Base-by-base conservation (phyloP, 2,113 vertebrate genomes). In the Grantiella picta region DNA sequence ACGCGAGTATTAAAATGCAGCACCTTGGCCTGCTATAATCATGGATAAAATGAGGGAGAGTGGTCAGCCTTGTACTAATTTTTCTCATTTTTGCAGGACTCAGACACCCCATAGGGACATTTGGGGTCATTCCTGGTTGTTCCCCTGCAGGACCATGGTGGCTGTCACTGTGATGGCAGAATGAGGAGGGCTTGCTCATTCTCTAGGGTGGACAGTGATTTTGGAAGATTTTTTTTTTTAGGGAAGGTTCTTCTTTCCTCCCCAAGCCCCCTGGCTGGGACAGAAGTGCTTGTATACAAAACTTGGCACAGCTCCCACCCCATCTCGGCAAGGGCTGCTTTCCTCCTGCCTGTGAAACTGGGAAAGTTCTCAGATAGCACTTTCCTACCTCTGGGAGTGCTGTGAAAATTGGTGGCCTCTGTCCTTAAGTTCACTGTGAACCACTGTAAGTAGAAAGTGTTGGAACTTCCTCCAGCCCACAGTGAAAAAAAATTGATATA, bases 201-300 rank as follows among this genome's bases (percentile, higher is more conserved):
- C 12, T 85, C 35, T 1, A 1, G 38, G 17, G 7, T 68, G 16
- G 14, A 60, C 0, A 3, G 13, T 18, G 0, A 2, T 28, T 82
- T 59, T 57, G 31, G 79, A 90, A 59, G 29, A 28, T 6, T 8
- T 49, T 14, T 12, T 72, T 66, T 78, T 83, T 49, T 25, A 44
- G 19, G 27, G 10, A 22, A 90, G 23, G 12, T 35, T 36, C 8
- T 82, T 72, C 66, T 91, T 78, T 50, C 15, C 6, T 71, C 7
- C 33, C 25, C 0, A 83, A 7, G 54, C 12, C 5, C 17, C 13
- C 11, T 49, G n/a, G 9, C 2, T 72, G 66, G 38, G 44, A 52
- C 28, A 88, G 71, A 90, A 24, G 14, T 0, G 1, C 7, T 53
- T 84, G 49, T n/a, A 3, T 28, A 38, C 17, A 71, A 44, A 73